Conservation (phyloP, 2,888 invertebrate genomes). For the Ophioninae sp. region DNA sequence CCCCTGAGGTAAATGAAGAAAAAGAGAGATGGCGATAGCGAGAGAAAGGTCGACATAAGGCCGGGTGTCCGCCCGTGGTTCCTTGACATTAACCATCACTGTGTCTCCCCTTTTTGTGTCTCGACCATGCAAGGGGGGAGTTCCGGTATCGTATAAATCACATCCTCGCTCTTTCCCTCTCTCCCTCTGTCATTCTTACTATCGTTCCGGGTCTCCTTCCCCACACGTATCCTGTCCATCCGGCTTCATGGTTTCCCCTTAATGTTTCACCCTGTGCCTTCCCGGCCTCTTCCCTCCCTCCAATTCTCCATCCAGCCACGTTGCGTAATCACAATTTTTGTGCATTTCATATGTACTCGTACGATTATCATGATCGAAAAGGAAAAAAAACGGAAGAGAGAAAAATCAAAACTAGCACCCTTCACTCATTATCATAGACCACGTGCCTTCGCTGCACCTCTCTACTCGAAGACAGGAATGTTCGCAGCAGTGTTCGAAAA, state of each 20-base stretch:
- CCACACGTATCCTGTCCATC: constrained; percentile 69
- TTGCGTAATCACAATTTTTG: background rate
- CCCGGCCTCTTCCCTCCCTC: constrained; percentile 5
- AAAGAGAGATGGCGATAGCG: constrained; percentile 1
- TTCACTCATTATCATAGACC: too few species aligned
- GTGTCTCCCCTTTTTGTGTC: constrained; percentile 66
- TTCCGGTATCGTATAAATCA: constrained; percentile 79
- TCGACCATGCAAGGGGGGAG: constrained; percentile 64
- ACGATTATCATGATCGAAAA: background rate
- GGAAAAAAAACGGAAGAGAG: too few species aligned
- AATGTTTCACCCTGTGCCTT: constrained; percentile 43
- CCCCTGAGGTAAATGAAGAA: constrained; percentile 10
- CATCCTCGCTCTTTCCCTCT: constrained; percentile 70
- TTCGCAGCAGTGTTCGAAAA: too few species aligned
- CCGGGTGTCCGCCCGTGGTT: constrained; percentile 66
- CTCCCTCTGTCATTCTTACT: constrained; percentile 61
- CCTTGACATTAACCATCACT: constrained; percentile 64
- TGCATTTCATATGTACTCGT: background rate
- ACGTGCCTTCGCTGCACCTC: too few species aligned
- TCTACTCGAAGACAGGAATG: too few species aligned
- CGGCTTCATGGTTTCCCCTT: constrained; percentile 68
- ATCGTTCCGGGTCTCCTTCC: constrained; percentile 64
- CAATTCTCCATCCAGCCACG: background rate
- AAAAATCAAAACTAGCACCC: too few species aligned
- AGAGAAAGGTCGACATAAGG: constrained; percentile 54